Percentiles rank a stretch among this genome's conserved stretches.
Evolutionary conservation across 2,113 vertebrate species (phyloP).

Genomic region (Aythya baeri): DNA sequence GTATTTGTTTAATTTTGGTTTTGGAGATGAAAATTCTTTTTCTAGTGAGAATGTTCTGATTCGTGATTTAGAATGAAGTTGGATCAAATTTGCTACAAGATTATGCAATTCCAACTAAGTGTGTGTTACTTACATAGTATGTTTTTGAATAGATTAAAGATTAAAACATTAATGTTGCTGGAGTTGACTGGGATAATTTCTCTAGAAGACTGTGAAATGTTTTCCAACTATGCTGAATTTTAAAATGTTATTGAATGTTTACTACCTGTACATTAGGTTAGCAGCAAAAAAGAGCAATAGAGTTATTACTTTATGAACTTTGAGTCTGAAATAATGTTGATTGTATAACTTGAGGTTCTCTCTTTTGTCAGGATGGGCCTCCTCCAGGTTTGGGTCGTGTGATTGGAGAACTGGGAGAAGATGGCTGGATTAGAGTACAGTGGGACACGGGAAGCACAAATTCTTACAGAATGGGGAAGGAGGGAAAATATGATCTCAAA

Average conservation of each 20-base stretch:
- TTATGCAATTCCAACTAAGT: neutral
- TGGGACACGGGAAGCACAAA: constrained; percentile 99
- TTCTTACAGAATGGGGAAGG: constrained; percentile 98
- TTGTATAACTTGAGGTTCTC: neutral
- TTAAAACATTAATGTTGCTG: neutral
- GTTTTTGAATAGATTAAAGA: neutral
- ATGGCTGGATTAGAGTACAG: constrained; percentile 98
- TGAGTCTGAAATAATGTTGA: accelerated
- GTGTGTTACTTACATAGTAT: accelerated
- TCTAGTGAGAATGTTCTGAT: neutral
- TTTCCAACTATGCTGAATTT: neutral
- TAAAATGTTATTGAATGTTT: neutral
- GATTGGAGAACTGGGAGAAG: constrained; percentile 96
- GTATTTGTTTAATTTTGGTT: neutral
- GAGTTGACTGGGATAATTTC: neutral
- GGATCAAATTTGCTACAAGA: neutral
- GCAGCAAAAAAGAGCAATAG: neutral
- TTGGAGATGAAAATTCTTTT: neutral
- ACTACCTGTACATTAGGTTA: neutral
- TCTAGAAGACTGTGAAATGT: neutral
- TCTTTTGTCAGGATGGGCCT: constrained; percentile 88
- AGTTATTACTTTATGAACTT: neutral
- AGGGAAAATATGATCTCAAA: constrained; percentile 97
- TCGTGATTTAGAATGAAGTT: neutral
- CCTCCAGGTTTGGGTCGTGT: constrained; percentile 95